Conservation (phyloP, 2,113 vertebrate species). For the Salvelinus fontinalis region DNA sequence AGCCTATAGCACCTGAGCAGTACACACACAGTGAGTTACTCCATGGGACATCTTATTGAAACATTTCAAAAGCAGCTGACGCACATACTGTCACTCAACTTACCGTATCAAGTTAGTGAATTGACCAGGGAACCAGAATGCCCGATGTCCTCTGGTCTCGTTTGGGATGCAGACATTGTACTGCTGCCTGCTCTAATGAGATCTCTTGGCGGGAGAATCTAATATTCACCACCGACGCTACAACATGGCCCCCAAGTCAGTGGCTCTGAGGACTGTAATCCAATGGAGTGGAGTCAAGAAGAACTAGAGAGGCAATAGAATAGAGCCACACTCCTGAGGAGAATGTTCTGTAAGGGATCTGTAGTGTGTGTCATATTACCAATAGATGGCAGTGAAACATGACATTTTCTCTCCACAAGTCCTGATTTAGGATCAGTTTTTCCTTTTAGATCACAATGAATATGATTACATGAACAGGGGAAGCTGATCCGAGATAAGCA, state of each 20-base stretch:
- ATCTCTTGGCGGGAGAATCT: slow-evolving; percentile 70
- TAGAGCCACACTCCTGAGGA: neutral
- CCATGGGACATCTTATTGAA: slow-evolving; percentile 1
- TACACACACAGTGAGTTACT: neutral
- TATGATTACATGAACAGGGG: too few relatives aligned
- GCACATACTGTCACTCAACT: neutral
- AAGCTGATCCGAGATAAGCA: too few relatives aligned
- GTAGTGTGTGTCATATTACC: neutral
- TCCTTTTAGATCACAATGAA: too few relatives aligned
- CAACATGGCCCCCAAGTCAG: slow-evolving; percentile 56
- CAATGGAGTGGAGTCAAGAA: slow-evolving; percentile 59
- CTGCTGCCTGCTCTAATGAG: slow-evolving; percentile 72
- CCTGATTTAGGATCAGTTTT: too few relatives aligned
- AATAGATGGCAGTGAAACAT: slow-evolving; percentile 1
- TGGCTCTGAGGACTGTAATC: slow-evolving; percentile 59
- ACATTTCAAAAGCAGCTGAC: slow-evolving; percentile 13
- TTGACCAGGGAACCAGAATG: slow-evolving; percentile 44
- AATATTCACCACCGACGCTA: slow-evolving; percentile 68
- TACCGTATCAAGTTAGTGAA: slow-evolving; percentile 53
- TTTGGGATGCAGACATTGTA: slow-evolving; percentile 69
- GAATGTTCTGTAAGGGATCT: neutral
- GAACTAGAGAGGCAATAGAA: neutral
- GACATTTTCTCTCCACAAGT: neutral
- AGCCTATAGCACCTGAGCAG: too few relatives aligned
- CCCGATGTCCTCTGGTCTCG: slow-evolving; percentile 61